Percentiles rank a stretch among this genome's conserved stretches.
Conservation (phyloP, 2,888 invertebrate species). For the Deilephila elpenor region DNA sequence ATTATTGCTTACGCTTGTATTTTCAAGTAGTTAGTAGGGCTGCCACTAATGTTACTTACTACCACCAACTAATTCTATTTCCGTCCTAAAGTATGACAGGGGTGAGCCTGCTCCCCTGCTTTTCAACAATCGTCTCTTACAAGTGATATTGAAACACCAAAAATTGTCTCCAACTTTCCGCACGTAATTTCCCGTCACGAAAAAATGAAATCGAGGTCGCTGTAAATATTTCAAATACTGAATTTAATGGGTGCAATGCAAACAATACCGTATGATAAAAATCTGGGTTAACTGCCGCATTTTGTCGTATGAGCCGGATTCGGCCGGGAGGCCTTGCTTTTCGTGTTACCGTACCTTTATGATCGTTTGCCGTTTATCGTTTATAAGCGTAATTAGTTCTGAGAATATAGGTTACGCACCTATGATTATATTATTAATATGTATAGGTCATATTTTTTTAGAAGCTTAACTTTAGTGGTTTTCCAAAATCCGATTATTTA, state of each 20-base stretch:
- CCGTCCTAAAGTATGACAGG: too few relatives aligned
- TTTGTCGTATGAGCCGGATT: slow-evolving; percentile 40
- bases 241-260: slow-evolving; percentile 20
- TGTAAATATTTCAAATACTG: slow-evolving; percentile 24
- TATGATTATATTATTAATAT: not conserved
- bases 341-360: slow-evolving; percentile 11
- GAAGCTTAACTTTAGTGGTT: not conserved
- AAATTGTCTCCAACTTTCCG: not conserved
- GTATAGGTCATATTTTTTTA: not conserved
- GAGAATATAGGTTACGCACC: slow-evolving; percentile 12
- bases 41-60: too few relatives aligned
- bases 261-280: slow-evolving; percentile 42
- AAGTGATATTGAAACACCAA: not conserved
- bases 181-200: not conserved
- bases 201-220: slow-evolving; percentile 23
- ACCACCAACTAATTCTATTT: too few relatives aligned
- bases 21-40: too few relatives aligned
- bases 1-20: too few relatives aligned
- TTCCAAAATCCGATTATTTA: too few relatives aligned
- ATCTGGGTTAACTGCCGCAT: slow-evolving; percentile 52
- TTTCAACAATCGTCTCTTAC: not conserved
- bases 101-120: too few relatives aligned
- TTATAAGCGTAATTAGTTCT: slow-evolving; percentile 14
- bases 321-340: slow-evolving; percentile 34
- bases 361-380: slow-evolving; percentile 18